phyloP scores from a whole-genome alignment of 2,113 vertebrate species.

The Ploceus nigricollis region DNA sequence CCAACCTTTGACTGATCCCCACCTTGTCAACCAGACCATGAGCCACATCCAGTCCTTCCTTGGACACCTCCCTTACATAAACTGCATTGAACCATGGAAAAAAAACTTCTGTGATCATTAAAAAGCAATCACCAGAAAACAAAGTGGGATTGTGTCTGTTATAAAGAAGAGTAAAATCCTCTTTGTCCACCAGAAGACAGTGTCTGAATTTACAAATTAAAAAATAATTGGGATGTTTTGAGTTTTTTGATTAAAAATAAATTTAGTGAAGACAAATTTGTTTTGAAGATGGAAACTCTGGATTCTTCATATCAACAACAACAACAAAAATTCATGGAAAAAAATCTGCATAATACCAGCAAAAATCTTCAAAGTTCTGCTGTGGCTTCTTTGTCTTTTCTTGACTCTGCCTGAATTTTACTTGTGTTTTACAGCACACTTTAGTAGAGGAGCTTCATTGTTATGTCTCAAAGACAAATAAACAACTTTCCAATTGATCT shows the following conservation, averaged over 20 bases:
- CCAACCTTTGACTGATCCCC: neutral
- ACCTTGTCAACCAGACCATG: neutral
- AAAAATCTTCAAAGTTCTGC: neutral
- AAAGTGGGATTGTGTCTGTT: neutral
- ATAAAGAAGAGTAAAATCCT: neutral
- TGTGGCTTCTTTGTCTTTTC: neutral
- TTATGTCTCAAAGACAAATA: neutral
- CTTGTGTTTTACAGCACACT: neutral
- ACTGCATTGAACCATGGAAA: neutral
- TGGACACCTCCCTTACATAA: neutral
- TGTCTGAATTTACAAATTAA: neutral
- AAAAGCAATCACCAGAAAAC: neutral
- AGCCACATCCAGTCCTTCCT: neutral
- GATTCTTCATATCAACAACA: neutral
- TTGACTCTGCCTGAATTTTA: neutral
- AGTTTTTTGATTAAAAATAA: neutral
- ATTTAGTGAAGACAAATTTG: neutral
- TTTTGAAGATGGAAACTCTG: neutral
- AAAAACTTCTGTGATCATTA: neutral
- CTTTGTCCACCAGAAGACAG: neutral
- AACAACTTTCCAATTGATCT: neutral
- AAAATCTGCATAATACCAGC: neutral
- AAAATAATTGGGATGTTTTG: fast-evolving
- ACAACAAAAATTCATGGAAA: neutral
- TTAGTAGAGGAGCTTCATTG: neutral